Conservation (phyloP, 23 tunicate species). For the Pegea sp. region DNA sequence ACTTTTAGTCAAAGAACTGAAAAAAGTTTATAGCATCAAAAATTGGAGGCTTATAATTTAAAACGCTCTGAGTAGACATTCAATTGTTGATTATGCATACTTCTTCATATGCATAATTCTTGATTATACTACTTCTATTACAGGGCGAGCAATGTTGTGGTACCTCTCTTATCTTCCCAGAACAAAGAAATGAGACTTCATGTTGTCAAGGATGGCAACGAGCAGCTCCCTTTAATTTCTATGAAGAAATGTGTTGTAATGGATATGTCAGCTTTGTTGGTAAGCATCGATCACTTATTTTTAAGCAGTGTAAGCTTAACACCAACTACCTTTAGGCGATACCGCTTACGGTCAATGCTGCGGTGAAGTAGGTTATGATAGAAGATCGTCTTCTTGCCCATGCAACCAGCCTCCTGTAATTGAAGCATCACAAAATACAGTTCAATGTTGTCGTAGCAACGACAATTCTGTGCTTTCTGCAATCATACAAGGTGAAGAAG, state of each 20-base stretch:
- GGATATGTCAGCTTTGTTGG: conserved; percentile 41
- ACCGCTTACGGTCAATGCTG: conserved; percentile 73
- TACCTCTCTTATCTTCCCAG: conserved; percentile 5
- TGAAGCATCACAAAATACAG: conserved; percentile 2
- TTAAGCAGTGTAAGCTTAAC: too few species aligned
- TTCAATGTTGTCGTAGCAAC: conserved; percentile 16
- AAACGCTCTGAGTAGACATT: too few species aligned
- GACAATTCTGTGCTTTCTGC: conserved; percentile 3
- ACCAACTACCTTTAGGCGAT: too few species aligned
- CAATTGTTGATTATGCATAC: too few species aligned
- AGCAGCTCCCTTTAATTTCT: conserved; percentile 8
- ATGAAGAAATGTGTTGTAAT: conserved; percentile 67
- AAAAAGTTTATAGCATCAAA: too few species aligned
- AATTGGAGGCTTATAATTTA: too few species aligned
- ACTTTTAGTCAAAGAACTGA: too few species aligned
- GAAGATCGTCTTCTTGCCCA: conserved; percentile 64
- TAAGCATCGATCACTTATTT: too few species aligned
- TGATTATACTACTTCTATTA: too few species aligned
- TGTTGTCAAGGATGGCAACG: conserved; percentile 42
- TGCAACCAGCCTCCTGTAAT: conserved; percentile 27
- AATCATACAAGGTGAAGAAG: conserved; percentile 13
- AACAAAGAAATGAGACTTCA: conserved; percentile 2
- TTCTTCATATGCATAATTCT: too few species aligned
- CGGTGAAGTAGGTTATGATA: conserved; percentile 43
- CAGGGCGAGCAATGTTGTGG: conserved; percentile 28